These are phyloP conservation scores for Myiotriccus ornatus DNA, from an alignment of 2,797 vertebrate species.

Conservation along the genomic window DNA sequence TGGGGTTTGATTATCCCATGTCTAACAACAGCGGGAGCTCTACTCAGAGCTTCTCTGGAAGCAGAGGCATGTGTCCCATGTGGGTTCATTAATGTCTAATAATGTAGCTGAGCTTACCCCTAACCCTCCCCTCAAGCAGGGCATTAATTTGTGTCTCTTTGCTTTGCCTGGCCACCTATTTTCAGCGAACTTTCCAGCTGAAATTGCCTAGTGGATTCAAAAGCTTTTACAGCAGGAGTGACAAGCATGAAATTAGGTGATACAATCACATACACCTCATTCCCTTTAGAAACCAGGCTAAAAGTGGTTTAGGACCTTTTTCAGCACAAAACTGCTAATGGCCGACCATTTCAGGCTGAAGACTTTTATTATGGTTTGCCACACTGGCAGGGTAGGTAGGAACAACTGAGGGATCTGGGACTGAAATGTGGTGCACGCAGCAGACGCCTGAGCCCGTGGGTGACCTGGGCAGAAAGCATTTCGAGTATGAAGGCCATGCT, in stretches of 20 bases:
- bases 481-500: background rate
- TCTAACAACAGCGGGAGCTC: background rate
- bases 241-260: slow-evolving; percentile 9
- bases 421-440: background rate
- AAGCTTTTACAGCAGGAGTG: slow-evolving; percentile 1
- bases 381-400: background rate
- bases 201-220: background rate
- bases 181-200: background rate
- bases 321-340: background rate
- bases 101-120: background rate
- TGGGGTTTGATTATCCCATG: background rate
- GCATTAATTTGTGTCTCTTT: slow-evolving; percentile 15
- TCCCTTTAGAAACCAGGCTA: background rate
- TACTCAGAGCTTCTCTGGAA: background rate
- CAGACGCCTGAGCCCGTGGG: background rate
- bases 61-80: background rate
- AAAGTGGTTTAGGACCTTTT: background rate
- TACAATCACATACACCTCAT: background rate
- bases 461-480: slow-evolving; percentile 18
- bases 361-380: background rate
- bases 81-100: slow-evolving; percentile 42
- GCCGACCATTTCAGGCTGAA: background rate
- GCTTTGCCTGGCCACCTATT: background rate
- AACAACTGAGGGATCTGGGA: background rate
- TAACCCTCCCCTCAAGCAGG: background rate